Evolutionary conservation across 2,113 vertebrate genomes (phyloP), one percentile per base, ranked within the genome.

Genomic region (Gnathonemus echidnorhynchus): DNA sequence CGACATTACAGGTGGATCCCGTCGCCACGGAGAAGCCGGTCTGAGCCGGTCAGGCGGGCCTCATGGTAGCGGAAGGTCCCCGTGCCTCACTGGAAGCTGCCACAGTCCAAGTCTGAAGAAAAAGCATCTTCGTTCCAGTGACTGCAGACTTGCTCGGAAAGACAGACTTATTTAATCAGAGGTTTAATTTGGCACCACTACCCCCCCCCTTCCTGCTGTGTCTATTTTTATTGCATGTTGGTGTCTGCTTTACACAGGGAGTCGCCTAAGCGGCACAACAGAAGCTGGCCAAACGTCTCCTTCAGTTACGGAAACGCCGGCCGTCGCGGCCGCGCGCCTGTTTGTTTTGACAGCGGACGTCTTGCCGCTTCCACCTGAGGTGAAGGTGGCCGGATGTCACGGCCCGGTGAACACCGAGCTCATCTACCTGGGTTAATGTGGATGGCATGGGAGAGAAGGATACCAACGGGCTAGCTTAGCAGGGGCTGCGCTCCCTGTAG

Each of bases 301-400:
- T 70, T 52, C 88, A 5, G 31, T 80, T 89, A 80, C 46, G 88
- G 45, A 21, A 42, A 10, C 17, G 24, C 21, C 24, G 8, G 42
- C 21, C 21, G 2, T 66, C 2, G 11, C 24, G 1, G n/a, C 15
- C 9, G 24, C 19, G 27, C n/a, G 66, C 62, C 21, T 74, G 88
- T 80, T 74, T 77, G 66, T 80, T 74, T 77, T 89, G 88, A 89
- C 66, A 80, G 88, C 70, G 27, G 42, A 27, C 48, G 17, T 89
- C 62, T 53, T 89, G 13, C 11, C 70, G 7, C 19, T 31, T 80
- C 27, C 53, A 11, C 15, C 66, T 7, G 42, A 80, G 66, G 88
- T 83, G 66, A 89, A 89, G 24, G 46, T 5, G 50, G 48, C 13
- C 15, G 48, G 15, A 31, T 56, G 49, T 87, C 86, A 35, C 50